Conservation (phyloP, 2,797 vertebrate genomes). For the Dryobates pubescens region DNA sequence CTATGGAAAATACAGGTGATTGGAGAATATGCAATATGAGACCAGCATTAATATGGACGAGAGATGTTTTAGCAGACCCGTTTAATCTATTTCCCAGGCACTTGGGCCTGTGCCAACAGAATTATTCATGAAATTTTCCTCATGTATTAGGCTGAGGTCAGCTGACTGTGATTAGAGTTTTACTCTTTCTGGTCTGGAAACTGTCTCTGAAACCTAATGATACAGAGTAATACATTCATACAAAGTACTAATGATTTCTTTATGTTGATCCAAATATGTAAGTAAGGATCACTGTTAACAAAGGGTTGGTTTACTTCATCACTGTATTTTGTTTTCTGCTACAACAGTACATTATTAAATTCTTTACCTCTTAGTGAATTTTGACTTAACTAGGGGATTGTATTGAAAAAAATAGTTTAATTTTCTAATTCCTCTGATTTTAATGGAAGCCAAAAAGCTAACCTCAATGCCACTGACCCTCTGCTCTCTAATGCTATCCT, state of each 20-base stretch:
- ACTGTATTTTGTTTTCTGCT: neutral
- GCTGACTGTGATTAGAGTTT: neutral
- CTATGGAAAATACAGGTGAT: neutral
- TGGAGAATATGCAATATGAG: neutral
- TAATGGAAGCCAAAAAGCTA: neutral
- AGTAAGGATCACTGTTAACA: neutral
- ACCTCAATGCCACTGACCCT: neutral
- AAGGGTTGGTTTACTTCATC: neutral
- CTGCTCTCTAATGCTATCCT: neutral
- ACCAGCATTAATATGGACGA: neutral
- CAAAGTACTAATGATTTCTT: neutral
- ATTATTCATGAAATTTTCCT: neutral
- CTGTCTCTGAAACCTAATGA: neutral
- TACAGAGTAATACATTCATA: neutral
- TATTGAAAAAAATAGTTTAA: neutral
- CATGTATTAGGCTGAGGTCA: neutral
- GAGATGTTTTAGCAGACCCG: neutral
- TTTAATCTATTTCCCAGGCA: slow-evolving; percentile 22
- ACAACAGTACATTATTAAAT: neutral
- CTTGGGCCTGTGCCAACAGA: neutral
- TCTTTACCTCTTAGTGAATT: neutral
- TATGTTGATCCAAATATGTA: neutral
- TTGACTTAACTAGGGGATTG: neutral
- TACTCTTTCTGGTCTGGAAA: neutral
- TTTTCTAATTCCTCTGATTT: neutral